Base-by-base conservation (phyloP, 35 echinoderm and acorn worm genomes). In the Chiridota heheva region DNA sequence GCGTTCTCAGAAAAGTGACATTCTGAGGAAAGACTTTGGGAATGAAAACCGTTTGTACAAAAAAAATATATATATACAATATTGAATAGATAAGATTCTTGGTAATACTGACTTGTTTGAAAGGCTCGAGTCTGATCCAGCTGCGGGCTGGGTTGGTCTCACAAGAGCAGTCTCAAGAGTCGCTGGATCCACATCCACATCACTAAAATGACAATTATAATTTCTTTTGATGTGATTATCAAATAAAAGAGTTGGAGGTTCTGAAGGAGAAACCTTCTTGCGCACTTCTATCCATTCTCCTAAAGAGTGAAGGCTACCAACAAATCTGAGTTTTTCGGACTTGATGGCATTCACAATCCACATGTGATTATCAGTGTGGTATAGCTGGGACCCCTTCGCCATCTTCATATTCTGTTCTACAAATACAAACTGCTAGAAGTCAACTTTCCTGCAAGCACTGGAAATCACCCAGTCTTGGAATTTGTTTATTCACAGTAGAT, bases 131-230 rank as follows among this genome's bases (percentile, higher is more conserved):
- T 62, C 60, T 32, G 88, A 91, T 3, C 88, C 39, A 39, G 61
- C 44, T n/a, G n/a, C 79, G 20, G 68, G 26, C 5, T 84, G 70
- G 27, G 87, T 67, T 36, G 56, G 43, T 22, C 42, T 55, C 8
- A 37, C 22, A n/a, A 60, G 69, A 44, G 59, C 70, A 24, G 73
- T 62, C 31, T 86, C 76, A 2, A 81, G 63, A 36, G 73, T 48
- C 7, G 78, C 33, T 43, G 61, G 70, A 80, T 95, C 91, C 67
- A 85, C 63, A 60, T 91, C 88, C 12, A 96, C 93, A 84, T 96
- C 93, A 82, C 87, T 96, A 49, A 3, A 69, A 71, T 69, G 40
- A 16, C 42, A 82, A 47, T 25, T 16, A 67, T n/a, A n/a, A n/a
- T n/a, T n/a, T n/a, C n/a, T n/a, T n/a, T n/a, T 41, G 69, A 39